Base-by-base conservation (phyloP, 2,888 invertebrate genomes). In the Punctoribates punctum region DNA sequence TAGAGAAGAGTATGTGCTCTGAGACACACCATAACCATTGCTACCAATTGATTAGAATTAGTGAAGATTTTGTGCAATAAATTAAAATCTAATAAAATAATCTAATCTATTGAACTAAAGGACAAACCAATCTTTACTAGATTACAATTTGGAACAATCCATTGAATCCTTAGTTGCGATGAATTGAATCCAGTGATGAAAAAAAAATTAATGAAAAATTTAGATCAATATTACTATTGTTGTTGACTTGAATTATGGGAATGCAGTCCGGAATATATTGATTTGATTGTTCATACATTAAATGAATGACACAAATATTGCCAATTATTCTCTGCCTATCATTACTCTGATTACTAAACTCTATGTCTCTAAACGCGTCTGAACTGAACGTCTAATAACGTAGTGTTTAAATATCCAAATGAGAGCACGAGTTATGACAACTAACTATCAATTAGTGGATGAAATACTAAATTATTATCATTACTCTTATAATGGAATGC, bases 261-360 rank as follows among this genome's bases (percentile, higher is more conserved):
- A 72, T 72, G 72, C 72, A 8, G 17, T 67, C 38, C 72, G 72
- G 72, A 27, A 25, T 17, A 34, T 29, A 67, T 38, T 72, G 48
- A 72, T 72, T 72, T 72, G 72, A 72, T 72, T 72, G 72, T 72
- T 25, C 42, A 72, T 67, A 67, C 38, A 72, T 72, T 46, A 48
- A 23, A 46, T 72, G 72, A 72, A 72, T 72, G 72, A 72, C 72
- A 72, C 25, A 25, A 42, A 67, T 67, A 27, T 72, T 27, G 46
- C 72, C 72, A 72, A 46, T 72, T 25, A 72, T 72, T 46, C 42
- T 23, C 34, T 72, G 13, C 20, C 8, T 67, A 38, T 20, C 34
- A 62, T 27, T 60, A 60, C 13, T 25, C 3, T 60, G 4, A 60
- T 60, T 27, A 17, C 34, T 62, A 34, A 67, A 60, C 60, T 60